Evolutionary conservation across 2,797 vertebrate genomes (phyloP).

Genomic region (Australoheros facetus): DNA sequence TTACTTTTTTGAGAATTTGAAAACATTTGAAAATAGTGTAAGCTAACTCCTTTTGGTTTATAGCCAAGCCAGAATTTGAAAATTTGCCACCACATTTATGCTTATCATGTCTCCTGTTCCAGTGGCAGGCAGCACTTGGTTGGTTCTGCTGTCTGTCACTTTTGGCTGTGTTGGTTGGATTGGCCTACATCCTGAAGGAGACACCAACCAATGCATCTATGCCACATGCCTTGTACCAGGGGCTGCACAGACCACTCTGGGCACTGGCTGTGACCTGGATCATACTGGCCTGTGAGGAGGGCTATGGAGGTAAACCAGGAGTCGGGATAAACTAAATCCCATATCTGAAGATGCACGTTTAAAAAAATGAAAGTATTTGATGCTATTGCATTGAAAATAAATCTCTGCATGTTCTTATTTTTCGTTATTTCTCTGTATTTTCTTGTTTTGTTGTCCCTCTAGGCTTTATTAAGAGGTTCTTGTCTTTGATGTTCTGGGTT

Average conservation of each 20-base stretch:
- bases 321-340: background rate
- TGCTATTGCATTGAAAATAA: background rate
- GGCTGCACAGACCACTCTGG: conserved; percentile 85
- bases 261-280: conserved; percentile 84
- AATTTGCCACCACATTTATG: background rate
- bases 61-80: background rate
- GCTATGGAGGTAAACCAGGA: conserved; percentile 79
- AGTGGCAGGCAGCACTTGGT: conserved; percentile 82
- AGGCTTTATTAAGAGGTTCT: conserved; percentile 80
- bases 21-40: background rate
- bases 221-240: conserved; percentile 83
- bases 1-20: background rate
- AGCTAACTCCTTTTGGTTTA: background rate
- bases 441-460: background rate
- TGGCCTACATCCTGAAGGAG: conserved; percentile 80
- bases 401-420: too few relatives aligned
- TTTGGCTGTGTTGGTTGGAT: conserved; percentile 76
- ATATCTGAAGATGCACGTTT: background rate
- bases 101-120: background rate
- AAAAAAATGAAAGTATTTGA: background rate
- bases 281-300: conserved; percentile 85
- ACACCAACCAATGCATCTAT: conserved; percentile 61
- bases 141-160: conserved; percentile 80
- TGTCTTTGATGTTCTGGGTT: conserved; percentile 81
- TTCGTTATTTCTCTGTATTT: background rate